phyloP scores from a whole-genome alignment of 2,113 vertebrate species.

The zebrafish (Danio rerio) region DNA sequence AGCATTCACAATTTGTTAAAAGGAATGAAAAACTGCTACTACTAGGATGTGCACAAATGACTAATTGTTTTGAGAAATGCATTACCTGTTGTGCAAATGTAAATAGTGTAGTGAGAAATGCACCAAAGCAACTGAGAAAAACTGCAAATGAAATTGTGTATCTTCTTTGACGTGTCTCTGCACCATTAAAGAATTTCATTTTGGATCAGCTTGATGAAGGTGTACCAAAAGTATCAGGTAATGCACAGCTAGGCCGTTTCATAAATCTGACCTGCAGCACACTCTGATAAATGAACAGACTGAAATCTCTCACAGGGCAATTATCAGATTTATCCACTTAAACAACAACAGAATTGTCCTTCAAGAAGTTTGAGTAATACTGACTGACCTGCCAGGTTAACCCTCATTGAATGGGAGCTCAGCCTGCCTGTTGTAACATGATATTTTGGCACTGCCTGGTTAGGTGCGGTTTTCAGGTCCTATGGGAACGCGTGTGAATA shows the following conservation, averaged over 20 bases:
- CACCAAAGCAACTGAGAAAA: too few relatives aligned
- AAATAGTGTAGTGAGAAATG: too few relatives aligned
- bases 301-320: not conserved
- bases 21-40: too few relatives aligned
- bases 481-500: slow-evolving; percentile 23
- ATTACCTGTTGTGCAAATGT: too few relatives aligned
- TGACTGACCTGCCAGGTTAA: slow-evolving; percentile 7
- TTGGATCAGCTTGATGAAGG: not conserved
- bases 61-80: too few relatives aligned
- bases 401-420: not conserved
- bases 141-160: too few relatives aligned
- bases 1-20: too few relatives aligned
- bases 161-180: not conserved
- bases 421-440: not conserved
- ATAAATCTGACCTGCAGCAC: not conserved
- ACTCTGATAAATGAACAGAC: not conserved
- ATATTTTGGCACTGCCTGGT: not conserved
- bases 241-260: too few relatives aligned
- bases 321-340: slow-evolving; percentile 10
- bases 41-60: too few relatives aligned
- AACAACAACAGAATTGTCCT: not conserved
- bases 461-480: slow-evolving; percentile 19
- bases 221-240: not conserved
- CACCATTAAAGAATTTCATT: not conserved
- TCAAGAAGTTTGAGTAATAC: slow-evolving; percentile 9